Percentiles rank a stretch among this genome's conserved stretches.
Conservation (phyloP, 1,140 invertebrate genomes). For the Bacillus rossius region DNA sequence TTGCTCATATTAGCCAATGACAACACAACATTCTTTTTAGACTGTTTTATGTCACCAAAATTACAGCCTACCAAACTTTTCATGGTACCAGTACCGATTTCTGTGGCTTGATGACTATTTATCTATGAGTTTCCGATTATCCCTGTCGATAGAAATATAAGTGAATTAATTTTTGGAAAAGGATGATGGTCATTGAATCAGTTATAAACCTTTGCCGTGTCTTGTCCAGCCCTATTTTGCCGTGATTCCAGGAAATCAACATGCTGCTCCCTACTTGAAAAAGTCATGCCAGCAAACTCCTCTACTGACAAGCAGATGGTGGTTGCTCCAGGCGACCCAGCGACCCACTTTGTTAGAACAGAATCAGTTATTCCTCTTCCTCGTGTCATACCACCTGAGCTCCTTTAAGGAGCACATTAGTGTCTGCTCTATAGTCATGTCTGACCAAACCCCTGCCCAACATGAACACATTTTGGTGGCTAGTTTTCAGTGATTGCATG, state of each 20-base stretch:
- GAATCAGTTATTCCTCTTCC: constrained; percentile 26
- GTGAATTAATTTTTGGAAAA: too few relatives aligned
- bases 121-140: too few relatives aligned
- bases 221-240: not conserved
- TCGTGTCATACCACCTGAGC: constrained; percentile 33
- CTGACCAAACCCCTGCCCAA: constrained; percentile 39
- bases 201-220: not conserved
- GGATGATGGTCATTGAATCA: too few relatives aligned
- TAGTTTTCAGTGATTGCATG: constrained; percentile 32
- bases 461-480: constrained; percentile 37
- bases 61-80: too few relatives aligned
- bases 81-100: too few relatives aligned
- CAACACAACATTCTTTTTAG: too few relatives aligned
- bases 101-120: too few relatives aligned
- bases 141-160: too few relatives aligned
- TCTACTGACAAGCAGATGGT: not conserved
- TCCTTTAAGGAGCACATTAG: constrained; percentile 42
- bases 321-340: too few relatives aligned
- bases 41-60: too few relatives aligned
- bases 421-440: constrained; percentile 39
- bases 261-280: not conserved
- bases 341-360: not conserved
- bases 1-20: too few relatives aligned
- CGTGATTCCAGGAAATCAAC: not conserved
- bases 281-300: not conserved